Evolutionary conservation across 2,797 vertebrate species (phyloP).

Genomic region (Aldrovandia affinis): DNA sequence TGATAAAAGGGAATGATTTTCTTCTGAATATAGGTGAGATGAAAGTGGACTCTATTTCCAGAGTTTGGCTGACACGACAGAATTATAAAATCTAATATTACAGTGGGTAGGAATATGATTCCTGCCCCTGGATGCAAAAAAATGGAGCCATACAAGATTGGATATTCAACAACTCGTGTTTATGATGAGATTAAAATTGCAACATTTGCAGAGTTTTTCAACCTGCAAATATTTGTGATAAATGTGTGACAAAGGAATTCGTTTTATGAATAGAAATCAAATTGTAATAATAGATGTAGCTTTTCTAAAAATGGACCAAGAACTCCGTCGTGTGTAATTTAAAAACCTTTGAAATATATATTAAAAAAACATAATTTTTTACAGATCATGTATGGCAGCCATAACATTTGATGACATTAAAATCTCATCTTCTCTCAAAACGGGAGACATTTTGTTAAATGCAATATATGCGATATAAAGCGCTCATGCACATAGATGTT

Average conservation of each 20-base stretch:
- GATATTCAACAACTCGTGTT: neutral
- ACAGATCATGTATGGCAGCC: neutral
- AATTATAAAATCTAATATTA: constrained; percentile 63
- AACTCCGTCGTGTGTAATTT: neutral
- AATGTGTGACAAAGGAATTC: neutral
- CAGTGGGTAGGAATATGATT: constrained; percentile 53
- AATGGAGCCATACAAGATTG: neutral
- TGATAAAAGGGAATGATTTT: constrained; percentile 76
- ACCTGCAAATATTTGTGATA: neutral
- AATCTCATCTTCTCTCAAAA: neutral
- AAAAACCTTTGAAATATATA: neutral
- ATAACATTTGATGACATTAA: neutral
- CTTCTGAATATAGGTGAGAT: constrained; percentile 74
- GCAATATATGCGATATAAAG: neutral
- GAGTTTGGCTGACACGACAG: constrained; percentile 70
- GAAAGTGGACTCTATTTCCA: constrained; percentile 70
- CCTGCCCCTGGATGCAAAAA: neutral
- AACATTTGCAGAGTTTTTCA: too few species aligned
- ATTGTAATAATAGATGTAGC: neutral
- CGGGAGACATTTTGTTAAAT: neutral
- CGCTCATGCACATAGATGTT: neutral
- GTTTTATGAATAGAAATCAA: neutral
- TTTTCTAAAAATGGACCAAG: constrained; percentile 4
- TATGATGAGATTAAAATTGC: neutral
- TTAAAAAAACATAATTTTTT: neutral